These are phyloP conservation scores for Terebella lapidaria DNA, from an alignment of 2,888 invertebrate species.

Conservation along the genomic window DNA sequence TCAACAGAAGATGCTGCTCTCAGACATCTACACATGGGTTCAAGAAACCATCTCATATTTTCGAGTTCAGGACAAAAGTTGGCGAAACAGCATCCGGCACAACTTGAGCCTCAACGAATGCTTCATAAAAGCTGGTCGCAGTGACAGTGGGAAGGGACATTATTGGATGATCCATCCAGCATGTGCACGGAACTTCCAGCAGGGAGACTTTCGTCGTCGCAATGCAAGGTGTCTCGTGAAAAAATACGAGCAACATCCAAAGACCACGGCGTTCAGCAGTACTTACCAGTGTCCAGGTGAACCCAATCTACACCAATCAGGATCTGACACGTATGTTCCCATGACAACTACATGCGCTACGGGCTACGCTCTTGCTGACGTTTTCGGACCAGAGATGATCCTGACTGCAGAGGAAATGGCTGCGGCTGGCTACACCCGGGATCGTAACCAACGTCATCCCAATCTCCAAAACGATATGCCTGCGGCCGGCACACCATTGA, in stretches of 20 bases:
- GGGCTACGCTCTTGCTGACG: neutral
- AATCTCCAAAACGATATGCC: too few species aligned
- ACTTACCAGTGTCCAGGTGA: neutral
- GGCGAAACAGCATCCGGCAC: slow-evolving; percentile 27
- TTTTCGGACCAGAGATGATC: neutral
- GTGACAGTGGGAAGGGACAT: slow-evolving; percentile 45
- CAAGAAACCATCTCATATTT: slow-evolving; percentile 21
- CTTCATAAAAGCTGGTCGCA: slow-evolving; percentile 26
- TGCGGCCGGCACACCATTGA: too few species aligned
- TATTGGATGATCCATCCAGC: slow-evolving; percentile 50
- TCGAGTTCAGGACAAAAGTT: slow-evolving; percentile 16
- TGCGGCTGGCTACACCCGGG: neutral
- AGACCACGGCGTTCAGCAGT: neutral
- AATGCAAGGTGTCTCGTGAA: slow-evolving; percentile 19
- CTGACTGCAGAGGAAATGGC: neutral
- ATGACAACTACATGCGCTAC: neutral
- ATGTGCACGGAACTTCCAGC: slow-evolving; percentile 44
- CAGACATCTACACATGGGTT: slow-evolving; percentile 24
- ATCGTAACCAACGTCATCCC: too few species aligned
- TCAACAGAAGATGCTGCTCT: slow-evolving; percentile 13
- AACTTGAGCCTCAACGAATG: slow-evolving; percentile 28
- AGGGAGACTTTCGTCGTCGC: slow-evolving; percentile 46
- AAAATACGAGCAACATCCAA: neutral
- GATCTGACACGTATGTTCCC: neutral
- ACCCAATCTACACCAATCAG: neutral